These are phyloP conservation scores for Emydura subglobosa DNA, from an alignment of 2,113 vertebrate genomes.

Conservation along the genomic window DNA sequence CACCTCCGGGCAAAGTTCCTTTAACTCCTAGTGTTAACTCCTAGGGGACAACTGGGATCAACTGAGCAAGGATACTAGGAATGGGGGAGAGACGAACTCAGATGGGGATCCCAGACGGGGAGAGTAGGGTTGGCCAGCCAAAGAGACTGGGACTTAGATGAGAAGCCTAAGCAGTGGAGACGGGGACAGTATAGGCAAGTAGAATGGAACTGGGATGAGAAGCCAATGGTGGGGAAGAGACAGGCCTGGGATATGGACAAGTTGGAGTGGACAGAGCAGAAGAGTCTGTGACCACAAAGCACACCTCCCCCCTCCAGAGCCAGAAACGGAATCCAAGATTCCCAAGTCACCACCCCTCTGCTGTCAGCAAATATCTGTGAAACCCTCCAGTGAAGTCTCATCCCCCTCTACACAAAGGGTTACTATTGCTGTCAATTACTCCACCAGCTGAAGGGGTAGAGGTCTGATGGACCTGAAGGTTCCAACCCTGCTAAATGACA, in stretches of 20 bases:
- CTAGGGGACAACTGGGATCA: neutral
- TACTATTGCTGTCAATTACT: neutral
- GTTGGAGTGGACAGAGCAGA: neutral
- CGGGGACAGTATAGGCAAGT: neutral
- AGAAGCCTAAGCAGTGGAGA: neutral
- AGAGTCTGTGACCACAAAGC: neutral
- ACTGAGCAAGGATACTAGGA: neutral
- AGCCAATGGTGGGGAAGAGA: too few species aligned
- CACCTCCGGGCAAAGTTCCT: neutral
- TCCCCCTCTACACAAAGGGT: neutral
- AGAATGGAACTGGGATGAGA: neutral
- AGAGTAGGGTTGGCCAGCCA: neutral
- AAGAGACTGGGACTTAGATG: neutral
- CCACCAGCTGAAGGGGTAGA: neutral
- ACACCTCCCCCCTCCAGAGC: neutral
- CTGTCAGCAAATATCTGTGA: neutral
- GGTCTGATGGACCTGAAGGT: neutral
- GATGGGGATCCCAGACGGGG: too few species aligned
- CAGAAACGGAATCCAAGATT: neutral
- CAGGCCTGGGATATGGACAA: neutral
- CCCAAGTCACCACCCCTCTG: neutral
- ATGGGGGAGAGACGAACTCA: neutral
- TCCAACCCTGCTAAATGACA: neutral
- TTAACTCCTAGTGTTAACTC: neutral
- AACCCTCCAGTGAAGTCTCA: neutral